phyloP scores from a whole-genome alignment of 2,113 vertebrate species.

The Sitta europaea region DNA sequence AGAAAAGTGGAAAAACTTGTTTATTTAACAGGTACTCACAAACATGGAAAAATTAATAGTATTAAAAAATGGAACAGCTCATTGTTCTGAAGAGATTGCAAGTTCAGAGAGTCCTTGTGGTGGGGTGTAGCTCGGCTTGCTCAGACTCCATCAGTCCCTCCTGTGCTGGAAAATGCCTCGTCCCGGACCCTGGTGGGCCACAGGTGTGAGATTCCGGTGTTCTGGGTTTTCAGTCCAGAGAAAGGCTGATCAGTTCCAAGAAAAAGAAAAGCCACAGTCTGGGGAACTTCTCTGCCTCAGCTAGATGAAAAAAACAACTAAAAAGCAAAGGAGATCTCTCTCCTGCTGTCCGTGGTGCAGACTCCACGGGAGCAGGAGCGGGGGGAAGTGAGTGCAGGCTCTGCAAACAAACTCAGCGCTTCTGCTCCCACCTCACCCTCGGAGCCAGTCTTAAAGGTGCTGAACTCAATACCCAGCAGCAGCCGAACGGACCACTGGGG shows the following conservation, averaged over 20 bases:
- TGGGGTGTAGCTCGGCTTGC: fast-evolving
- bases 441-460: not conserved
- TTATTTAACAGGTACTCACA: not conserved
- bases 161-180: fast-evolving
- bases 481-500: not conserved
- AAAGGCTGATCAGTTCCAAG: too few species aligned
- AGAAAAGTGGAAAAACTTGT: not conserved
- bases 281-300: not conserved
- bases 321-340: not conserved
- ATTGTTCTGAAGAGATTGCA: not conserved
- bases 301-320: not conserved
- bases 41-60: not conserved
- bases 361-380: not conserved
- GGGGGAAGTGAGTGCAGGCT: fast-evolving
- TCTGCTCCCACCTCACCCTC: fast-evolving
- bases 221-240: not conserved
- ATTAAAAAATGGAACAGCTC: not conserved
- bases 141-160: too few species aligned
- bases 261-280: not conserved
- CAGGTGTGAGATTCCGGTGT: fast-evolving
- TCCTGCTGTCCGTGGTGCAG: fast-evolving
- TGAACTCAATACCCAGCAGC: not conserved
- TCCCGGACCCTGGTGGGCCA: fast-evolving
- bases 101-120: not conserved
- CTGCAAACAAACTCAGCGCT: fast-evolving